Base-by-base conservation (phyloP, 2,888 invertebrate species). In the Cantharis flavilabris region DNA sequence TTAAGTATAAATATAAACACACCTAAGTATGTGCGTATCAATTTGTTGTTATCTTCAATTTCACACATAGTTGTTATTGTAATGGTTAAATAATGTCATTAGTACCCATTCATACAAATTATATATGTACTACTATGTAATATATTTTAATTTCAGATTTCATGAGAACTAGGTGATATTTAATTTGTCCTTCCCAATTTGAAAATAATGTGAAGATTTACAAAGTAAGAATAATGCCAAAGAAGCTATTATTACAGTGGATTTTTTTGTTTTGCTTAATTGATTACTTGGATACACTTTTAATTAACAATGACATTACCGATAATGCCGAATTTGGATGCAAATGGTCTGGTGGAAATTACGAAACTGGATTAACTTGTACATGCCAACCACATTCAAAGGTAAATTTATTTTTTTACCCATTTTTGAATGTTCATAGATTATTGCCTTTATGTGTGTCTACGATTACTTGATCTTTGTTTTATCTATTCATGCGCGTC, bases 341-440 rank as follows among this genome's bases (percentile, higher is more conserved):
- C 76, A 78, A 81, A 33, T 87, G 87, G 88, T 79, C 81, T 67
- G 88, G 88, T 23, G 87, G 87, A 13, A 84, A 83, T 20, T 80
- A 76, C 72, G 81, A 81, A 16, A 76, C 79, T 62, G 83, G 80
- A 65, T 77, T 87, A 69, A 78, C 75, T 26, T 88, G 88, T 76
- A 82, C 82, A 71, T 88, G 88, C 76, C 76, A 82, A 14, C 77
- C 82, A 23, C 83, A 83, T 72, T 85, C 85, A 9, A 84, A 86
- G 84, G 87, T 87, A 84, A 79, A 76, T 79, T 72, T 33, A 33
- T n/a, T n/a, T 33, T n/a, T 33, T 13, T 13, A 33, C 3, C 26
- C 9, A 9, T 26, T 26, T 26, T 26, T 26, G 1, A 26, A 26
- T 26, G 26, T 2, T 9, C 26, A 9, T 26, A 26, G 26, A 26